A percentile compares a stretch with the other conserved stretches of the same genome.
phyloP scores from a whole-genome alignment of 2,113 vertebrate species.

The Salvelinus alpinus region DNA sequence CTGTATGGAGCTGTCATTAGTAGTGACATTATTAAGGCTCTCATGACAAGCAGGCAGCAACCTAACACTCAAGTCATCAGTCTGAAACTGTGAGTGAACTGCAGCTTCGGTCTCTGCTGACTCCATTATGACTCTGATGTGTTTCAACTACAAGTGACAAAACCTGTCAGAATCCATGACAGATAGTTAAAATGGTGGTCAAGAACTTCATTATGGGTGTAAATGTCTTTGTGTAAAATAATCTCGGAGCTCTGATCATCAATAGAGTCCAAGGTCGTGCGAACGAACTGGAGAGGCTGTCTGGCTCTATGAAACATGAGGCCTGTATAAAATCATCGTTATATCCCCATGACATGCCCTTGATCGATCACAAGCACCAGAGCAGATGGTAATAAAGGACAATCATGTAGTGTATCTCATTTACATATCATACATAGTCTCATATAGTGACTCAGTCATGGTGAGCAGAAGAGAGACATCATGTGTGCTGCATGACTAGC shows the following conservation, averaged over 20 bases:
- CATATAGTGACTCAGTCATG: slow-evolving; percentile 13
- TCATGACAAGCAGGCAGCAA: neutral
- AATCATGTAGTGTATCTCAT: slow-evolving; percentile 66
- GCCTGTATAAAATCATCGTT: slow-evolving; percentile 64
- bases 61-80: neutral
- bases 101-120: no score
- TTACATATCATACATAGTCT: slow-evolving; percentile 63
- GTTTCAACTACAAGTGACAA: neutral
- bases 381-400: slow-evolving; percentile 76
- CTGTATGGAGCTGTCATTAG: no score
- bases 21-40: neutral
- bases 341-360: slow-evolving; percentile 56
- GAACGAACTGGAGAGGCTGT: slow-evolving; percentile 1
- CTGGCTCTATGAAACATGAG: slow-evolving; percentile 23
- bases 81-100: neutral
- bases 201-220: neutral
- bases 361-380: slow-evolving; percentile 64
- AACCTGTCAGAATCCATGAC: neutral
- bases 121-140: no score
- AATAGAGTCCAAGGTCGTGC: neutral
- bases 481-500: slow-evolving; percentile 2
- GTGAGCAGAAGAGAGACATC: slow-evolving; percentile 45
- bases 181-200: neutral
- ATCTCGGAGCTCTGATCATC: neutral
- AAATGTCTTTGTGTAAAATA: no score